Evolutionary conservation across 1,140 invertebrate genomes (phyloP), one percentile per base, ranked within the genome.

Genomic region (Lutraria rhynchaena): DNA sequence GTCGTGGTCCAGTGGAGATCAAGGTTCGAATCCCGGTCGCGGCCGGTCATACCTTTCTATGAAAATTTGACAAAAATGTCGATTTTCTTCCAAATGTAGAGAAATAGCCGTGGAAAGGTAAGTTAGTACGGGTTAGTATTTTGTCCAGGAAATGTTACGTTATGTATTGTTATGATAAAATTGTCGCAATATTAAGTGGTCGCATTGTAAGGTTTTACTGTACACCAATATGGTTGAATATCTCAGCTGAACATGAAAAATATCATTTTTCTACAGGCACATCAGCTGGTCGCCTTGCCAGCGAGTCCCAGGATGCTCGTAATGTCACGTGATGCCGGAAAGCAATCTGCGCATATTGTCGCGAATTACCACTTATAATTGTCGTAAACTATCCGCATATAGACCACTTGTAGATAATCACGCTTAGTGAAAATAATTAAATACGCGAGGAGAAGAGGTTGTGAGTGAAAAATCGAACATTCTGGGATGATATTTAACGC

Each of bases 261-360:
- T n/a, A n/a, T n/a, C 15, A 13, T 67, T 46, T 46, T 67, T 67
- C 9, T n/a, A n/a, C n/a, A n/a, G n/a, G n/a, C n/a, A 49, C 41
- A 37, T n/a, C 63, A 67, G 63, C 63, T 67, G 63, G 22, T 13
- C 3, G 24, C 17, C n/a, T 22, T 24, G 41, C 37, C 44, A 4
- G 22, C 0, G 31, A 46, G 13, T 67, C 63, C 63, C 63, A 67
- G 3, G 63, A 27, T 15, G 19, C 41, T 67, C 41, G 29, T 67
- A 67, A 67, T 49, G 44, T 13, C 63, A 49, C 63, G 27, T 67
- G 63, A 46, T 41, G 44, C 44, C 44, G 37, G 29, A 41, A 67
- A 67, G 31, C 63, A 67, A 67, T 67, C 63, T 49, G 63, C 49
- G 63, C 63, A 67, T 44, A 67, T 49, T 67, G 63, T 46, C 63